Evolutionary conservation across 2,888 invertebrate genomes (phyloP).

Genomic region (Microplitis manilae): DNA sequence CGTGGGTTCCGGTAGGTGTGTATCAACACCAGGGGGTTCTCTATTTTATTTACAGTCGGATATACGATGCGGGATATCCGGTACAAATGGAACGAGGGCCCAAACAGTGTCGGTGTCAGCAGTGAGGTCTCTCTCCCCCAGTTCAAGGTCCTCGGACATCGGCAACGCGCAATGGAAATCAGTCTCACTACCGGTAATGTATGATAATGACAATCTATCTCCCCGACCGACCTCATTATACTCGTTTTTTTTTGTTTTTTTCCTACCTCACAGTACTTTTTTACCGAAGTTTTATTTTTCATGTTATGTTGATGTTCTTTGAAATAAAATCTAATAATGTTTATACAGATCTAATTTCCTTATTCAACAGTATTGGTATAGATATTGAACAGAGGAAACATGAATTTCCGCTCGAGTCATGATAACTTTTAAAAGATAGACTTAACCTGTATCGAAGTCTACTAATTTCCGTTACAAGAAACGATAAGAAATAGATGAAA

Average conservation of each 20-base stretch:
- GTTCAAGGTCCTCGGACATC: conserved; percentile 97
- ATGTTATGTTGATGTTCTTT: neutral
- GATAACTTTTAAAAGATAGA: conserved; percentile 14
- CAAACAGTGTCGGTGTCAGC: conserved; percentile 95
- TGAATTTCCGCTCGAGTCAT: conserved; percentile 9
- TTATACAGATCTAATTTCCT: neutral
- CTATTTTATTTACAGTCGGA: conserved; percentile 84
- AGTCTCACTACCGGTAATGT: conserved; percentile 95
- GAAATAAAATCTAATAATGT: neutral
- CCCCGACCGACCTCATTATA: neutral
- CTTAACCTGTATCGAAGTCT: neutral
- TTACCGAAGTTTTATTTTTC: no score
- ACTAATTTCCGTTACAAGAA: conserved; percentile 1
- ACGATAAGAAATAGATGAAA: neutral
- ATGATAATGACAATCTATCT: conserved; percentile 55
- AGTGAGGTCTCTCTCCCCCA: conserved; percentile 97
- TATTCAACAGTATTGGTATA: conserved; percentile 3
- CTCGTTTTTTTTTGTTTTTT: neutral
- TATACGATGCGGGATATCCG: conserved; percentile 98
- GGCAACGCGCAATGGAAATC: conserved; percentile 96
- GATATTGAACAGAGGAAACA: conserved; percentile 4
- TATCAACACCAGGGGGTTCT: conserved; percentile 70
- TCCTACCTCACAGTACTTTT: neutral
- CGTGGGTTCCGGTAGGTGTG: conserved; percentile 68
- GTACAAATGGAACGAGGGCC: conserved; percentile 97